These are phyloP conservation scores for Neoniphon sammara DNA, from an alignment of 2,797 vertebrate genomes.

Conservation along the genomic window DNA sequence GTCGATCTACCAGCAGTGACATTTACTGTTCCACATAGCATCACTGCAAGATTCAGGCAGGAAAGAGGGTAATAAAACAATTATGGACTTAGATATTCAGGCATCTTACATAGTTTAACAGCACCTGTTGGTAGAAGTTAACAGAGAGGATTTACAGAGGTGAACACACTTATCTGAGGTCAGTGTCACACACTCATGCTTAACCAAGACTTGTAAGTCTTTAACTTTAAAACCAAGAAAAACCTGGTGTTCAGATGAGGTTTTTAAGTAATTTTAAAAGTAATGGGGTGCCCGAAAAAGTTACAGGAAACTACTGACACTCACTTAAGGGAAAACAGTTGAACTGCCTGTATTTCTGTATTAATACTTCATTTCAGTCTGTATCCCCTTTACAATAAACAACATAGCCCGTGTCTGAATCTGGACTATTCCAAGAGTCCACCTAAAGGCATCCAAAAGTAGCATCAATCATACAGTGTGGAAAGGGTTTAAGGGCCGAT, in stretches of 20 bases:
- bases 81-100: slow-evolving; percentile 52
- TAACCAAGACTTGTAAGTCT: slow-evolving; percentile 3
- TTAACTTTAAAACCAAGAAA: not conserved
- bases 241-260: not conserved
- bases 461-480: not conserved
- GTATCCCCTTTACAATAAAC: not conserved
- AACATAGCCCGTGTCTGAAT: not conserved
- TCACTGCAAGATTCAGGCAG: slow-evolving; percentile 55
- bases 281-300: no score
- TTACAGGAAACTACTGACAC: no score
- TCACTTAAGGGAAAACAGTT: not conserved
- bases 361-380: not conserved
- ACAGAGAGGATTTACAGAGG: slow-evolving; percentile 37
- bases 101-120: slow-evolving; percentile 27
- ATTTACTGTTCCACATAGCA: slow-evolving; percentile 65
- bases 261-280: not conserved
- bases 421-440: not conserved
- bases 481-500: not conserved
- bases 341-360: not conserved
- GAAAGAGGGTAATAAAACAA: slow-evolving; percentile 69
- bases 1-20: slow-evolving; percentile 56
- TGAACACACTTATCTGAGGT: slow-evolving; percentile 18
- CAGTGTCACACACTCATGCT: slow-evolving; percentile 33
- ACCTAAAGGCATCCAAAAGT: slow-evolving; percentile 12
- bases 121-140: slow-evolving; percentile 61